Evolutionary conservation across 64 coral and sea anemone genomes (phyloP), one percentile per base, ranked within the genome.

Genomic region (Dendronephthya gigantea): DNA sequence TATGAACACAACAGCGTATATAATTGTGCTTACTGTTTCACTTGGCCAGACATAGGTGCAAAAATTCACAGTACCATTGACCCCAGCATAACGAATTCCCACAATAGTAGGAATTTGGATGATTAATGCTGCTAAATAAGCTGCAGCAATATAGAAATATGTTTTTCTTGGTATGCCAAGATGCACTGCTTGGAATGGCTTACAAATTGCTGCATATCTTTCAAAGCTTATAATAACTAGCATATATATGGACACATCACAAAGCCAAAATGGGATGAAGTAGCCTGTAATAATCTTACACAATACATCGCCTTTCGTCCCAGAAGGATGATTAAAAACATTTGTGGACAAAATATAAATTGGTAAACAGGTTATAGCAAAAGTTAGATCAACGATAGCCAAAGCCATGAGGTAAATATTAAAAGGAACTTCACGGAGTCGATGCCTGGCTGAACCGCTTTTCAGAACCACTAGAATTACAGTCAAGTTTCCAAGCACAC

Each of bases 231-330:
- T 62, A 62, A 62, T 7, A 27, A 62, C 55, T 23, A 62, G 55
- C 55, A 62, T 62, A n/a, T 62, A 62, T 62, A 62, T 62, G 55
- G 55, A 62, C 19, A n/a, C 55, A 62, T 62, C 55, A 62, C 55
- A 62, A 7, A 62, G 25, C 55, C 55, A 62, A 62, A 62, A 62
- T 62, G 55, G 55, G 19, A 62, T 62, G 10, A 62, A 23, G 55
- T 62, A 62, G 25, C 55, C 55, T 23, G 55, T 62, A 6, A 62
- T 27, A n/a, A 62, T 15, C 55, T 62, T 62, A 27, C 55, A 62
- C 25, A 62, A 62, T n/a, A 62, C 25, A 22, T 62, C 55, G 25
- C 55, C 55, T n/a, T 4, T 62, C 19, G 5, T 23, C 7, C 12
- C 55, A 62, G 9, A 2, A 7, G 55, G 55, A 23, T 62, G 55